These are phyloP conservation scores for Mesocentrotus franciscanus DNA, from an alignment of 53 echinoderm and acorn worm genomes.

Conservation along the genomic window DNA sequence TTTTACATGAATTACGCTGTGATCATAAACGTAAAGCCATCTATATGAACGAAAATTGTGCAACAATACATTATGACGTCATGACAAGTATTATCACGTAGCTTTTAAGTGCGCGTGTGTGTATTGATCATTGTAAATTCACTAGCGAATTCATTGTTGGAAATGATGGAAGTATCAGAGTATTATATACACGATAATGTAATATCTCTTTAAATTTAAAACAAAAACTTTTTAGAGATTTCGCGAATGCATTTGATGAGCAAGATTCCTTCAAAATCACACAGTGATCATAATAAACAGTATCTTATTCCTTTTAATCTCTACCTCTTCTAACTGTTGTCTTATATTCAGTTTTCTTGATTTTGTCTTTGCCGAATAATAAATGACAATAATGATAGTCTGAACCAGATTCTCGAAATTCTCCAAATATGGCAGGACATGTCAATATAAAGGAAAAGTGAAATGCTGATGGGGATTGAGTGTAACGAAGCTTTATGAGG, in stretches of 20 bases:
- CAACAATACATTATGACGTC: not conserved
- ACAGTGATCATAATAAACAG: conserved; percentile 36
- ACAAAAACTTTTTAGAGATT: not conserved
- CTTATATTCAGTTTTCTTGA: not conserved
- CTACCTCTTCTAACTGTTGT: not conserved
- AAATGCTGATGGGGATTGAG: not conserved
- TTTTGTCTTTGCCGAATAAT: not conserved
- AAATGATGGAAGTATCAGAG: not conserved
- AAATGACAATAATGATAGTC: too few relatives aligned
- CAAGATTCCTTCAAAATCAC: conserved; percentile 28
- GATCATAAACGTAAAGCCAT: not conserved
- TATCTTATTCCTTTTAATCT: not conserved
- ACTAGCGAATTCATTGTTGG: not conserved
- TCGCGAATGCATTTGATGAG: not conserved
- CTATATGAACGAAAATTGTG: not conserved
- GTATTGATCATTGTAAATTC: too few relatives aligned
- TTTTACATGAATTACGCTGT: not conserved
- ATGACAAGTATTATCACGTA: not conserved
- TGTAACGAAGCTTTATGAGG: not conserved
- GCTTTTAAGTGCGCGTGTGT: not conserved
- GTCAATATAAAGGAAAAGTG: not conserved
- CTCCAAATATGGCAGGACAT: not conserved
- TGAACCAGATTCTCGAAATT: too few relatives aligned
- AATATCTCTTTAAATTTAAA: not conserved
- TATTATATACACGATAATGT: too few relatives aligned